Percentiles rank a stretch among this genome's conserved stretches.
Conservation (phyloP, 2,113 vertebrate genomes). For the Dipodomys ordii region DNA sequence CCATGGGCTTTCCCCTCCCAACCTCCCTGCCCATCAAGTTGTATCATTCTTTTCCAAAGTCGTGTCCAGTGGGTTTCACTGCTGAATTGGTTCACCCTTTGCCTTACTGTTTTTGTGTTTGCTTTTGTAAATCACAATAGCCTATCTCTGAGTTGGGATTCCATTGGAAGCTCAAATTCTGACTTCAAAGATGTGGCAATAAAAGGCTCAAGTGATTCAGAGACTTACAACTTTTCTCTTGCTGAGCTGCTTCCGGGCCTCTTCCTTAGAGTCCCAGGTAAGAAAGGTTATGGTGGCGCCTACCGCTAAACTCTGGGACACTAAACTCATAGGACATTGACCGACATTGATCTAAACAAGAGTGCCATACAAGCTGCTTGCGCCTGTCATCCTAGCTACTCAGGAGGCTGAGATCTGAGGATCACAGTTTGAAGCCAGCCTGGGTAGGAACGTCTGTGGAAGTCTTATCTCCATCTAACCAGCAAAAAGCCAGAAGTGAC, state of each 20-base stretch:
- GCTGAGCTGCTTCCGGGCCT: background rate
- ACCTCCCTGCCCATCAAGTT: too few species aligned
- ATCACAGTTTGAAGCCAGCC: too few species aligned
- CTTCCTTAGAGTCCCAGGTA: background rate
- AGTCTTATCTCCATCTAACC: too few species aligned
- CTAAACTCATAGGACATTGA: background rate
- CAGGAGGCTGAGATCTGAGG: too few species aligned
- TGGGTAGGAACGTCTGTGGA: too few species aligned
- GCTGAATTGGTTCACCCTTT: too few species aligned
- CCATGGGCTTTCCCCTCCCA: too few species aligned
- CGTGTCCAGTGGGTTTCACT: too few species aligned
- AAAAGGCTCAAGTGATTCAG: background rate
- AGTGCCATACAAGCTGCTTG: background rate
- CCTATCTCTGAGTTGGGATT: background rate
- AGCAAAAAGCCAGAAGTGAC: too few species aligned
- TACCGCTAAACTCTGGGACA: background rate
- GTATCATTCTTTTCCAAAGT: too few species aligned
- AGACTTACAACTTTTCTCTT: constrained; percentile 1
- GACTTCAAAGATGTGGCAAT: constrained; percentile 6
- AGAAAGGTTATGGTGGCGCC: background rate
- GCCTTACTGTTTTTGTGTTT: background rate
- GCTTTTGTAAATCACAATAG: background rate
- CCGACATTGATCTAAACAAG: background rate
- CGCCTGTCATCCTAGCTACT: too few species aligned
- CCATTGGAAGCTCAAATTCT: background rate